These are phyloP conservation scores for Pararge aegeria DNA, from an alignment of 1,140 invertebrate genomes.

Conservation along the genomic window DNA sequence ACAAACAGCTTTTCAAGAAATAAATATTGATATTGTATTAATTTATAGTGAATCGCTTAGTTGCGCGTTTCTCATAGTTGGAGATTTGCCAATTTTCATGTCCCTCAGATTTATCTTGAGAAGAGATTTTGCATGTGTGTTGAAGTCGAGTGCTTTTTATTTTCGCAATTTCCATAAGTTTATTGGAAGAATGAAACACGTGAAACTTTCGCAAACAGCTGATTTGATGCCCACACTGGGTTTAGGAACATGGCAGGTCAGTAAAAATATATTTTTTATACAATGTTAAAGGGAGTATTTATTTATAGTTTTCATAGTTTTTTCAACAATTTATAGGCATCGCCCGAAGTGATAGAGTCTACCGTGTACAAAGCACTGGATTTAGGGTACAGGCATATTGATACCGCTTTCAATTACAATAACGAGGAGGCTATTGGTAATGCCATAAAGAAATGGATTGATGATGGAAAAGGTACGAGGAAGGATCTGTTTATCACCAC, in stretches of 20 bases:
- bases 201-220: slow-evolving; percentile 65
- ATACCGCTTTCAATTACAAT: slow-evolving; percentile 89
- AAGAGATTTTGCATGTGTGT: slow-evolving; percentile 37
- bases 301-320: not conserved
- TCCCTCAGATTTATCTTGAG: slow-evolving; percentile 46
- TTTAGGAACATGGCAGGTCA: slow-evolving; percentile 90
- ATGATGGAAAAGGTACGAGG: slow-evolving; percentile 84
- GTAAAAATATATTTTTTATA: slow-evolving; percentile 1
- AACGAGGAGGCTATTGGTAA: slow-evolving; percentile 91
- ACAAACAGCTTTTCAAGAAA: not conserved
- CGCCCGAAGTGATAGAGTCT: slow-evolving; percentile 85
- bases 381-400: slow-evolving; percentile 88
- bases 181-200: slow-evolving; percentile 56
- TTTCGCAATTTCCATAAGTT: slow-evolving; percentile 25
- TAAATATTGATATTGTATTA: not conserved
- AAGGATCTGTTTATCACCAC: slow-evolving; percentile 91
- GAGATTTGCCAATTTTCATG: slow-evolving; percentile 50
- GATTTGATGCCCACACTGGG: slow-evolving; percentile 87
- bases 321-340: slow-evolving; percentile 75
- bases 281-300: not conserved
- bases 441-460: slow-evolving; percentile 87
- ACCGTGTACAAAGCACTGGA: slow-evolving; percentile 83
- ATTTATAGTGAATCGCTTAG: not conserved
- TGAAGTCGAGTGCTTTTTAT: slow-evolving; percentile 13
- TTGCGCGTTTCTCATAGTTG: slow-evolving; percentile 30